Evolutionary conservation across 2,113 vertebrate genomes (phyloP), one percentile per base, ranked within the genome.

Genomic region (Xenus cinereus): DNA sequence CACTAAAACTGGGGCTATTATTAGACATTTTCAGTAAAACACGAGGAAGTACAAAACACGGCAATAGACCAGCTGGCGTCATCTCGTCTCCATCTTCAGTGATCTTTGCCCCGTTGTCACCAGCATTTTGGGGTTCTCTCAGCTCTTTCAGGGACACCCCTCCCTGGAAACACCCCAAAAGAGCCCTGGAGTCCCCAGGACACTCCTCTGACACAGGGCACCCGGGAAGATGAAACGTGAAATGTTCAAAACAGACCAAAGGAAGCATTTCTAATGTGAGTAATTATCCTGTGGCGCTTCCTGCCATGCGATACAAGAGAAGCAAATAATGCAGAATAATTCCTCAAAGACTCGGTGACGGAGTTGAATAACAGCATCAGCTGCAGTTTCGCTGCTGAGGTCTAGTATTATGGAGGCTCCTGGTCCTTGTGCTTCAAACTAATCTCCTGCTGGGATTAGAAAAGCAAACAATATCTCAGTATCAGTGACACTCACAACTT

Each of bases 251-350:
- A 71, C 67, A 90, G 79, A 90, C 48, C 79, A 90, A 93, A 81
- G 87, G 87, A 84, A 89, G 82, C 87, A 88, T 94, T 90, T 94
- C 94, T 95, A 94, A 94, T 96, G 79, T 4, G 91, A 96, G 93
- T 82, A 94, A 96, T 97, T 97, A 91, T 97, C 96, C 93, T 82
- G 87, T 54, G 91, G 95, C 6, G 81, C 94, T 96, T 96, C 93
- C 95, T 96, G 93, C 89, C 95, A 93, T 89, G 96, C 72, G 59
- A 95, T 91, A 96, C 94, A 92, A 95, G 90, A 83, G 90, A 87
- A 93, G 94, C 92, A 97, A 97, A 93, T 90, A 95, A 94, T 88
- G 79, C 89, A 94, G 92, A 93, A 93, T 93, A 93, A 94, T 93
- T 94, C 81, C 92, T 94, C 96, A 97, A 95, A 95, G 95, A 72